Evolutionary conservation across 1,140 invertebrate species (phyloP), one percentile per base, ranked within the genome.

Genomic region (Drosophila nikananu): DNA sequence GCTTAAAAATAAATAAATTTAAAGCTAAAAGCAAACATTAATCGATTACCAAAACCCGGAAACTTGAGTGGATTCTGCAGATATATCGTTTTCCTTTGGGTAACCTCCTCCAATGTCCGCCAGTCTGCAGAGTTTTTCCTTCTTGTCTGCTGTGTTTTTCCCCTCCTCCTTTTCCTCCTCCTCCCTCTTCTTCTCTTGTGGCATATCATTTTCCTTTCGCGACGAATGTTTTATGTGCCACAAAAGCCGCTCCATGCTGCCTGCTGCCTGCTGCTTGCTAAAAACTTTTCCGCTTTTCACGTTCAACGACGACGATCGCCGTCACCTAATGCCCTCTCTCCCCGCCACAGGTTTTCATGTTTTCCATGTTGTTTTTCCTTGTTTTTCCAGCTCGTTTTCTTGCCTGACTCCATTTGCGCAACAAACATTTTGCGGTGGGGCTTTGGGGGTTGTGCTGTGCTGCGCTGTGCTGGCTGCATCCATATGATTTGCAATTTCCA

Each of bases 261-360:
- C 27, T n/a, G n/a, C n/a, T n/a, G n/a, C n/a, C 49, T 32, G 51
- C 23, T 49, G 23, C 23, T 17, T 51, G 49, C 12, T 57, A 89
- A 92, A 92, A 92, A 92, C 61, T 91, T 92, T 92, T 92, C 91
- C 91, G 91, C 91, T 92, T 92, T 92, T 92, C 91, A 92, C 91
- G 91, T 92, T 92, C 91, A 92, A 92, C 91, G 91, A 91, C 91
- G 91, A 92, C 86, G 91, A 92, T 92, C 91, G 87, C 73, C 81
- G 84, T 91, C 82, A 77, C 70, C 81, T 72, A 58, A 81, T 81
- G 71, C 62, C 68, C 61, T 60, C 46, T 13, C 44, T 46, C 44
- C 37, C 44, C 41, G 37, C 65, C 65, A 64, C 62, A 42, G 58
- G 30, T 46, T 73, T 13, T 12, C 35, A 37, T 37, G 35, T 37